A percentile compares a stretch with the other conserved stretches of the same genome.
Conservation (phyloP, 2,113 vertebrate species). For the Maccullochella peelii region DNA sequence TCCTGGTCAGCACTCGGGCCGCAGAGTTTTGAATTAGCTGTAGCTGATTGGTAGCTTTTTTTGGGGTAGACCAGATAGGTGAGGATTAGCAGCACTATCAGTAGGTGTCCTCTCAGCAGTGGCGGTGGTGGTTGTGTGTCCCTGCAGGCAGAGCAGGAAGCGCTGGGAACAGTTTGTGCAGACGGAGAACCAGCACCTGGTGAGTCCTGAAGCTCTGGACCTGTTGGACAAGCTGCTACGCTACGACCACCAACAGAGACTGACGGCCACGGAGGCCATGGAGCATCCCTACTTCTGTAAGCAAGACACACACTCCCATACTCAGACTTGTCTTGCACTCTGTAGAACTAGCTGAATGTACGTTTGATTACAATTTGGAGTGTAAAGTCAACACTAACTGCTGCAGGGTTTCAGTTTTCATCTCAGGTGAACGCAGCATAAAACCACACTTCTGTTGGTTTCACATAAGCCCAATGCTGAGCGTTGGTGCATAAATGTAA, state of each 20-base stretch:
- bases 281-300: slow-evolving; percentile 99
- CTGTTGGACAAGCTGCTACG: slow-evolving; percentile 98
- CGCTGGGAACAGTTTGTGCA: slow-evolving; percentile 99
- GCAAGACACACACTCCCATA: slow-evolving; percentile 51
- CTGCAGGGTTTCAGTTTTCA: background rate
- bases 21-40: too few species aligned
- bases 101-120: background rate
- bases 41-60: too few species aligned
- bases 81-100: background rate
- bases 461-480: background rate
- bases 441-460: background rate
- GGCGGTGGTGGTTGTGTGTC: background rate
- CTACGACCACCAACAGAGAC: slow-evolving; percentile 98
- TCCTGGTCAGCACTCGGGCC: too few species aligned
- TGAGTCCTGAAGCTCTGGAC: slow-evolving; percentile 96
- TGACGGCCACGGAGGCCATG: slow-evolving; percentile 98
- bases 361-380: background rate
- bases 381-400: background rate
- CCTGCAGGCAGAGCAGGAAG: slow-evolving; percentile 94
- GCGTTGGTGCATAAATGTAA: background rate
- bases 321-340: too few species aligned
- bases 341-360: background rate
- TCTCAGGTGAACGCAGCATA: background rate
- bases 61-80: too few species aligned
- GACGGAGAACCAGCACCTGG: slow-evolving; percentile 96